Percentiles rank a stretch among this genome's conserved stretches.
These are phyloP conservation scores for Sphaeramia orbicularis DNA, from an alignment of 2,797 vertebrate genomes.

Conservation along the genomic window DNA sequence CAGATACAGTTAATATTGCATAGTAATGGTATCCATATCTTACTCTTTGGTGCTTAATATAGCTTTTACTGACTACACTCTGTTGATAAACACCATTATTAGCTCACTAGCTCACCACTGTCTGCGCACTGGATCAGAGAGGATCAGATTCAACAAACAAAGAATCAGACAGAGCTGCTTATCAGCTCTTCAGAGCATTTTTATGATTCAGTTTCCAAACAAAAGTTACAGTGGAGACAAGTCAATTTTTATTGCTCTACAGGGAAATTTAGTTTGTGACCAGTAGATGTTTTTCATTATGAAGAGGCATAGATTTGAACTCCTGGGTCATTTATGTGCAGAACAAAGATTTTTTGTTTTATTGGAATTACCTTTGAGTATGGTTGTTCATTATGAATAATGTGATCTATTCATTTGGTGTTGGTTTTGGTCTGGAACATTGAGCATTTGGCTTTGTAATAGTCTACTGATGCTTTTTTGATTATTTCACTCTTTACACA, in stretches of 20 bases:
- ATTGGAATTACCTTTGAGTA: slow-evolving; percentile 30
- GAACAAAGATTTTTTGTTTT: slow-evolving; percentile 54
- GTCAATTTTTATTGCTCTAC: slow-evolving; percentile 74
- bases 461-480: background rate
- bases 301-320: slow-evolving; percentile 48
- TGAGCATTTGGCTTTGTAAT: background rate
- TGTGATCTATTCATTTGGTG: slow-evolving; percentile 3
- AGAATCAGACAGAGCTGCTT: slow-evolving; percentile 28
- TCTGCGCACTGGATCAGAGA: slow-evolving; percentile 36
- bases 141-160: slow-evolving; percentile 51
- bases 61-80: slow-evolving; percentile 13
- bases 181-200: slow-evolving; percentile 19
- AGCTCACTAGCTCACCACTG: slow-evolving; percentile 32
- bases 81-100: slow-evolving; percentile 40
- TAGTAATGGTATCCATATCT: background rate
- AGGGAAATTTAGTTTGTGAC: slow-evolving; percentile 74
- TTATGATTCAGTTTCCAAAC: slow-evolving; percentile 29
- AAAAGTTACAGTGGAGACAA: slow-evolving; percentile 53
- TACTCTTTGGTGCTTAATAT: slow-evolving; percentile 21
- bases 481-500: background rate
- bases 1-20: too few relatives aligned
- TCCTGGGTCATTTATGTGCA: slow-evolving; percentile 57
- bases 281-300: slow-evolving; percentile 52
- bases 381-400: slow-evolving; percentile 32
- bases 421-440: background rate